Conservation (phyloP, 2,888 invertebrate species). For the Mythimna pallens region DNA sequence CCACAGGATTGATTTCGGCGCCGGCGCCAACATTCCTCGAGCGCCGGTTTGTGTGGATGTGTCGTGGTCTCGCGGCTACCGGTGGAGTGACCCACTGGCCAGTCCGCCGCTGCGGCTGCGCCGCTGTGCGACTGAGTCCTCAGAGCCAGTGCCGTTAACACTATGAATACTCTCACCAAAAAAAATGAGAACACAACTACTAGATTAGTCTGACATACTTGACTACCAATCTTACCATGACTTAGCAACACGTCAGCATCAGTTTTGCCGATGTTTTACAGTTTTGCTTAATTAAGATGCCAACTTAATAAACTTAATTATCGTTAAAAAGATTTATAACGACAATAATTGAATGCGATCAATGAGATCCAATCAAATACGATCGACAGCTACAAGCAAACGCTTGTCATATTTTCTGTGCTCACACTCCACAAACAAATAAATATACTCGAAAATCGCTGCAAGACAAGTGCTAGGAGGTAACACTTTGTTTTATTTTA, state of each 20-base stretch:
- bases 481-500: not conserved
- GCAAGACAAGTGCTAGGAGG: not conserved
- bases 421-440: not conserved
- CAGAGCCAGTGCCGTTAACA: slow-evolving; percentile 10
- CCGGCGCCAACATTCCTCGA: slow-evolving; percentile 59
- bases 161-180: slow-evolving; percentile 17
- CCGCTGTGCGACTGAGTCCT: not conserved
- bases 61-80: not conserved
- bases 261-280: not conserved
- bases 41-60: slow-evolving; percentile 12
- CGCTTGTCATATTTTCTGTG: not conserved
- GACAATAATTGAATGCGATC: not conserved
- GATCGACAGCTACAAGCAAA: not conserved
- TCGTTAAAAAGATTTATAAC: not conserved
- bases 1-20: slow-evolving; percentile 26
- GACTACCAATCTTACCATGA: slow-evolving; percentile 1
- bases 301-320: not conserved
- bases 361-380: not conserved
- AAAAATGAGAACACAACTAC: slow-evolving; percentile 1
- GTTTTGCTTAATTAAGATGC: not conserved
- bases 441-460: not conserved
- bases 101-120: not conserved
- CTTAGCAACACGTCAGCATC: not conserved
- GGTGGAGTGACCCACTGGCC: slow-evolving; percentile 44
- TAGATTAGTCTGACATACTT: slow-evolving; percentile 9